Evolutionary conservation across 1,140 invertebrate species (phyloP), one percentile per base, ranked within the genome.

Genomic region (Mactra quadrangularis): DNA sequence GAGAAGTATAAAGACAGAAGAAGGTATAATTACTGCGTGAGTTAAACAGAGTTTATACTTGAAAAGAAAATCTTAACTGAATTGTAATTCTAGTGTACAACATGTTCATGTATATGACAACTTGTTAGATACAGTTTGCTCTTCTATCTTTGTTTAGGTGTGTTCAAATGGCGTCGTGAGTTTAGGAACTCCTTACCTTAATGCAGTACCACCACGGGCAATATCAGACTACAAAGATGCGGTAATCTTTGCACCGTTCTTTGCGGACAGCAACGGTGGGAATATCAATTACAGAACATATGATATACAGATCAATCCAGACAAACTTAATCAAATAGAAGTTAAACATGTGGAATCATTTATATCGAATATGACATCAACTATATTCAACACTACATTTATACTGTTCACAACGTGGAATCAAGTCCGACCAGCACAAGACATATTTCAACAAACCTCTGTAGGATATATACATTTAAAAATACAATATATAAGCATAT

Each of bases 401-500:
- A 60, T 60, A 15, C 13, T 60, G 57, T 60, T 60, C 33, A 31
- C 57, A 60, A 60, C 57, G 33, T 60, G 57, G 57, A 3, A 60
- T n/a, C 29, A 19, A 15, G 29, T 60, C 4, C 29, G 13, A 17
- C 57, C 57, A 33, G 29, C 15, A 15, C 29, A 60, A n/a, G 57
- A 60, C 15, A 33, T 60, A 35, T 60, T 60, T 35, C 19, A 35
- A 9, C 31, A 15, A 35, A 60, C 1, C 2, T 33, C 27, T 3
- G 57, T 60, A 35, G 33, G 57, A 41, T 41, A 6, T 15, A 15
- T 41, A 15, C 15, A 15, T 41, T 6, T 41, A 15, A 41, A 7
- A 41, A 7, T 7, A 7, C 6, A 7, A 41, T 41, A 41, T 41
- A 41, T 41, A 41, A 6, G 15, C 6, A 41, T 41, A 41, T 41